Evolutionary conservation across 30 jellyfish, hydroid and myxozoan genomes (phyloP).

Genomic region (Nemopilema nomurai): DNA sequence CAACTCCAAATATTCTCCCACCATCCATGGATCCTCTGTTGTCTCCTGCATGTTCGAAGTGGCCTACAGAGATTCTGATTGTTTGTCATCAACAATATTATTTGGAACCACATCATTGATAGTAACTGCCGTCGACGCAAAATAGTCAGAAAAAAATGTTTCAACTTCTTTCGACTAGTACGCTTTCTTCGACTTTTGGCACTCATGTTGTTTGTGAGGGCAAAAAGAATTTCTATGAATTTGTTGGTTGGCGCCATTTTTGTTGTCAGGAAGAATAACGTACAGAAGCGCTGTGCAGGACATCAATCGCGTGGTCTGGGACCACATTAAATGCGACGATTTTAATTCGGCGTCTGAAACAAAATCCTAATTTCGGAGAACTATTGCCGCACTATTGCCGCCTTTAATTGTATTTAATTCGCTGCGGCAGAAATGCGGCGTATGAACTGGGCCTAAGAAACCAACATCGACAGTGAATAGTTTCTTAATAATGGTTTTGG

Average conservation of each 20-base stretch:
- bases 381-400: conserved; percentile 27
- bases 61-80: conserved; percentile 4
- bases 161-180: conserved; percentile 25
- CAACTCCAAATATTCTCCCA: too few relatives aligned
- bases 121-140: not conserved
- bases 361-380: not conserved
- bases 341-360: conserved; percentile 42
- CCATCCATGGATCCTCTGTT: conserved; percentile 13
- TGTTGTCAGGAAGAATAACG: not conserved
- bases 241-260: conserved; percentile 3
- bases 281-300: not conserved
- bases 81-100: conserved; percentile 18
- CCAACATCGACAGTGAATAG: too few relatives aligned
- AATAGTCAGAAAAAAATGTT: not conserved
- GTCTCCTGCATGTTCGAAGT: conserved; percentile 22
- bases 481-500: too few relatives aligned
- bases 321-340: not conserved
- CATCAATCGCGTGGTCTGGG: not conserved
- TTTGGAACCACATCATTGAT: conserved; percentile 14
- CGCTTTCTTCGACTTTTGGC: conserved; percentile 28
- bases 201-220: not conserved
- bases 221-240: not conserved
- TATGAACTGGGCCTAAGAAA: conserved; percentile 22
- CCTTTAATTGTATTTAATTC: conserved; percentile 33
- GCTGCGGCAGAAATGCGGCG: conserved; percentile 44